phyloP scores from a whole-genome alignment of 2,113 vertebrate genomes.

The Heteronetta atricapilla region DNA sequence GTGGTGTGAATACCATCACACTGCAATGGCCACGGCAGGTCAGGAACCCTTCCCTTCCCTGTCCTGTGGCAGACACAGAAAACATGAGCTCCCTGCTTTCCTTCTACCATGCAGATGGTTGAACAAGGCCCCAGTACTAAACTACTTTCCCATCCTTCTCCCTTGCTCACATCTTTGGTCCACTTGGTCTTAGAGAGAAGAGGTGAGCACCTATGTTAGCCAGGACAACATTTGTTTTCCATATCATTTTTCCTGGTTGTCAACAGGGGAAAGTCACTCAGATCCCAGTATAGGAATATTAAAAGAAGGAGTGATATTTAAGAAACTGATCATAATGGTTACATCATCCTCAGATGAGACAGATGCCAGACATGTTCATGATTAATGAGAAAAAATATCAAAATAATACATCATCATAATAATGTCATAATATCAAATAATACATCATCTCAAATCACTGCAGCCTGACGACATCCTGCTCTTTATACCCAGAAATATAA shows the following conservation, averaged over 20 bases:
- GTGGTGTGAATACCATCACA: neutral
- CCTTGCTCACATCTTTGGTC: neutral
- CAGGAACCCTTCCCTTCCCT: neutral
- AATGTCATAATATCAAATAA: neutral
- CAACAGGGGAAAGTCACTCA: neutral
- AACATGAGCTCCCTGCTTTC: neutral
- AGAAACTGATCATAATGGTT: conserved; percentile 18
- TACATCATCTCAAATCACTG: neutral
- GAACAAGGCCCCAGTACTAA: neutral
- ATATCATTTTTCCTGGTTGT: neutral
- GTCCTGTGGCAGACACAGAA: neutral
- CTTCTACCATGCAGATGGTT: fast-evolving
- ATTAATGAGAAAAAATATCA: conserved; percentile 14
- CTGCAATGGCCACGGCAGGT: neutral
- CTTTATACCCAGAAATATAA: neutral
- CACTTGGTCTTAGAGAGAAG: neutral
- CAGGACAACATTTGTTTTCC: neutral
- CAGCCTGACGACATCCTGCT: neutral
- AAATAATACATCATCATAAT: neutral
- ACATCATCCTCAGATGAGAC: neutral
- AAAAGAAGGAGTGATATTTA: conserved; percentile 4
- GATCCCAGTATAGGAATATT: neutral
- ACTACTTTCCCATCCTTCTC: neutral
- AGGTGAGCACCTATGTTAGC: neutral
- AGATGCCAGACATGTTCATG: neutral